These are phyloP conservation scores for Mastigias papua DNA, from an alignment of 30 jellyfish, hydroid and myxozoan species.

Conservation along the genomic window DNA sequence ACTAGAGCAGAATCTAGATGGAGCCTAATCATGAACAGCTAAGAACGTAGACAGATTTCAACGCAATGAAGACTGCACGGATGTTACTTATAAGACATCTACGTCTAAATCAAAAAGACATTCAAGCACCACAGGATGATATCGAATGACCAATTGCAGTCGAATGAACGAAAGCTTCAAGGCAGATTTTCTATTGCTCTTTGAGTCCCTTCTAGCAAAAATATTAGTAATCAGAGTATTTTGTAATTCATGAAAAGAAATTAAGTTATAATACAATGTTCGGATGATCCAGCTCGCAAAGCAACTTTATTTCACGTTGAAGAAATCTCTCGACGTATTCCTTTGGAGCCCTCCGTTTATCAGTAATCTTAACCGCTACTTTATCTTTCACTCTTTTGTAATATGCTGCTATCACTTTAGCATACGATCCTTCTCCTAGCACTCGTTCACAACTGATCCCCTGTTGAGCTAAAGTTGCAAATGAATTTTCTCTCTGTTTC, in stretches of 20 bases:
- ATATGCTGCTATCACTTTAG: constrained; percentile 72
- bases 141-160: not conserved
- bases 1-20: too few relatives aligned
- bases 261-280: constrained; percentile 30
- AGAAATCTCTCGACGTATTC: constrained; percentile 58
- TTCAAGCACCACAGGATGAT: too few relatives aligned
- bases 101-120: too few relatives aligned
- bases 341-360: constrained; percentile 60
- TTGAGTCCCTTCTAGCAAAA: not conserved
- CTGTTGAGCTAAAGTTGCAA: constrained; percentile 45
- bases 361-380: constrained; percentile 71
- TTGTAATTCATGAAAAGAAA: not conserved
- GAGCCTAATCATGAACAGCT: too few relatives aligned
- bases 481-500: constrained; percentile 31
- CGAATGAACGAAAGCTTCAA: not conserved
- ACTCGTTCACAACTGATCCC: constrained; percentile 41
- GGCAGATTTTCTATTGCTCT: not conserved
- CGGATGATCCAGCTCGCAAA: constrained; percentile 64
- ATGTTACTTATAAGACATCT: too few relatives aligned
- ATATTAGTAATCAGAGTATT: not conserved
- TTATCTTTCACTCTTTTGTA: constrained; percentile 29
- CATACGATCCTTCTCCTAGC: constrained; percentile 81
- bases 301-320: constrained; percentile 40
- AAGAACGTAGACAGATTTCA: too few relatives aligned
- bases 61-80: too few relatives aligned